These are phyloP conservation scores for Ctena decussata DNA, from an alignment of 2,888 invertebrate species.

Conservation along the genomic window DNA sequence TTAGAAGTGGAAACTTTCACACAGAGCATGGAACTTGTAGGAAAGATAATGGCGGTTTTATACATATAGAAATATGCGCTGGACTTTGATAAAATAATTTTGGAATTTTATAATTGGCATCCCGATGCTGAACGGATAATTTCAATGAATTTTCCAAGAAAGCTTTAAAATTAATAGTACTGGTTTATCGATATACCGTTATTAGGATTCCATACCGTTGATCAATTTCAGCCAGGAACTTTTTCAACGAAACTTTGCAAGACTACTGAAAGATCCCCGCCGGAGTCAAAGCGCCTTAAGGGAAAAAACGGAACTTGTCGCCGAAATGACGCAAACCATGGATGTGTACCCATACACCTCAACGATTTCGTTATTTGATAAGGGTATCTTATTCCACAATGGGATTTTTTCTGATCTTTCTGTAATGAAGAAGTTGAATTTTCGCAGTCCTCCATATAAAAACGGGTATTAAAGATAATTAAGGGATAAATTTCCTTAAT, in stretches of 20 bases:
- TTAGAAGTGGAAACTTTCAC: slow-evolving; percentile 4
- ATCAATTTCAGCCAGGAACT: neutral
- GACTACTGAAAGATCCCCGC: neutral
- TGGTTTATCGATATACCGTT: neutral
- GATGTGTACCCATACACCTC: no score
- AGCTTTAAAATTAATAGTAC: neutral
- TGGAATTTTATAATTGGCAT: neutral
- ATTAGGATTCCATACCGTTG: neutral
- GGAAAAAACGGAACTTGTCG: no score
- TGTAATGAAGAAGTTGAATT: no score
- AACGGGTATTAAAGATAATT: no score
- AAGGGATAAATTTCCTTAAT: no score
- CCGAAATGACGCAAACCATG: no score
- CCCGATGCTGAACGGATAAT: neutral
- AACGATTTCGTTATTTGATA: no score
- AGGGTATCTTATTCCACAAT: no score
- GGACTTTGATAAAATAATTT: neutral
- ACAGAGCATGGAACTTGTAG: neutral
- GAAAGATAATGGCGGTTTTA: neutral
- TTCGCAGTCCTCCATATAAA: no score
- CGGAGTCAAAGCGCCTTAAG: no score
- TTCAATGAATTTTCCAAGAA: neutral
- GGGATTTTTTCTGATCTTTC: no score
- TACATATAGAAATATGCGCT: neutral
- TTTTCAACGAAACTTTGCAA: neutral